A percentile compares a stretch with the other conserved stretches of the same genome.
Conservation (phyloP, 2,797 vertebrate species). For the Malurus splendens region DNA sequence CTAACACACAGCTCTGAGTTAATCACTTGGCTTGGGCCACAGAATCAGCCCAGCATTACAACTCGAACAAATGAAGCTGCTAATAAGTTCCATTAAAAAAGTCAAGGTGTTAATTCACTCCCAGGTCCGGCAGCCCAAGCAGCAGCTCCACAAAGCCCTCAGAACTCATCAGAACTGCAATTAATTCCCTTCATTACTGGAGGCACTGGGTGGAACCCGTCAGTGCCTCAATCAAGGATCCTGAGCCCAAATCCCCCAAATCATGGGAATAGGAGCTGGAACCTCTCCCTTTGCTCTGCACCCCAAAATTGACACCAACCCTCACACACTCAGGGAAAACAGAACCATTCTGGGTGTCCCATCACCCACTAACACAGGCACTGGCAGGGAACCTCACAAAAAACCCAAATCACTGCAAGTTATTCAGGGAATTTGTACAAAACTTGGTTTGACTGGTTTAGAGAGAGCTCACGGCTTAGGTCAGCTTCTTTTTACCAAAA, state of each 20-base stretch:
- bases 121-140: background rate
- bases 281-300: background rate
- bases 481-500: background rate
- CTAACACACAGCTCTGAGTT: background rate
- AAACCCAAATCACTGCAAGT: background rate
- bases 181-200: background rate
- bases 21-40: background rate
- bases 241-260: background rate
- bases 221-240: background rate
- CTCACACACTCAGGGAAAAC: background rate
- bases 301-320: background rate
- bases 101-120: background rate
- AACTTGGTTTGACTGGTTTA: background rate
- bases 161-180: background rate
- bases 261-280: fast-evolving
- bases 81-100: background rate
- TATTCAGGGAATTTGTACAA: background rate
- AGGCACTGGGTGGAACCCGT: background rate
- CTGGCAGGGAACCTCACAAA: background rate
- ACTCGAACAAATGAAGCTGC: background rate
- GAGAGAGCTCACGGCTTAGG: background rate
- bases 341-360: background rate
- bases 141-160: background rate
- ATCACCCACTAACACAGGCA: background rate
- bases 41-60: background rate